Evolutionary conservation across 2,113 vertebrate species (phyloP).

Genomic region (Leucopsar rothschildi): DNA sequence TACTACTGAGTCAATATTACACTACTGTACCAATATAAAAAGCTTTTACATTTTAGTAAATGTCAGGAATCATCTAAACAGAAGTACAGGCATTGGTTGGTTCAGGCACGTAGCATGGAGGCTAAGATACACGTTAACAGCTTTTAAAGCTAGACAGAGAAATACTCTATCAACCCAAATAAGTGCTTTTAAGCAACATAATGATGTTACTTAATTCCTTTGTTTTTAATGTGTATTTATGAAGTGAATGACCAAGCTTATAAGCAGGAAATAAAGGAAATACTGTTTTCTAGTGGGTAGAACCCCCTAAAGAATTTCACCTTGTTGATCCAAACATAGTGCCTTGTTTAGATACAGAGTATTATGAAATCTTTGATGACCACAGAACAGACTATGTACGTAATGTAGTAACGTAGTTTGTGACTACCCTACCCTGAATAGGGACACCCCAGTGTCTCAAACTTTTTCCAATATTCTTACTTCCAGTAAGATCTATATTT

Average conservation of each 20-base stretch:
- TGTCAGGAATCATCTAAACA: background rate
- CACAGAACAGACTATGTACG: background rate
- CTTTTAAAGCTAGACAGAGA: background rate
- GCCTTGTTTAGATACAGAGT: background rate
- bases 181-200: background rate
- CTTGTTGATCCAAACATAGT: background rate
- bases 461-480: background rate
- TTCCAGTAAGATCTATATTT: background rate
- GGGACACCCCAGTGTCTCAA: background rate
- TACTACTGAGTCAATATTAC: background rate
- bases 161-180: background rate
- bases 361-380: background rate
- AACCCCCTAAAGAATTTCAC: background rate
- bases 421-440: background rate
- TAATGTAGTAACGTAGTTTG: background rate
- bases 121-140: fast-evolving
- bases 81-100: background rate
- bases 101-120: background rate
- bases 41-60: background rate
- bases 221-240: background rate
- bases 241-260: background rate
- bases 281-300: background rate
- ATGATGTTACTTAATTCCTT: background rate
- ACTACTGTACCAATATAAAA: background rate
- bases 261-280: background rate